Base-by-base conservation (phyloP, 2,113 vertebrate genomes). In the Labeo rohita region DNA sequence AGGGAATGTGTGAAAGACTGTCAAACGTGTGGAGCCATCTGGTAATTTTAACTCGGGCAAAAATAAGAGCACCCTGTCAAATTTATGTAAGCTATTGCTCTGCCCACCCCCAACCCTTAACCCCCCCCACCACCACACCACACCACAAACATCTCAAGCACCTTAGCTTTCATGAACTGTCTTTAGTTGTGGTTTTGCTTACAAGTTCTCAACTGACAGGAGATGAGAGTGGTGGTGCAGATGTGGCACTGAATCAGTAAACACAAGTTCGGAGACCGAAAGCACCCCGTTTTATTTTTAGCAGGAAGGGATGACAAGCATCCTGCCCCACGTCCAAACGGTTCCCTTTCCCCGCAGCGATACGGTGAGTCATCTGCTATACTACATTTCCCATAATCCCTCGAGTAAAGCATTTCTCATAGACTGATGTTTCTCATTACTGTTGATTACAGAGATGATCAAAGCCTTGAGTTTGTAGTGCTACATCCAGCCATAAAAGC, bases 251-350 rank as follows among this genome's bases (percentile, higher is more conserved):
- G 90, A 84, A 2, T 87, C 90, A 91, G 91, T 93, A 91, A 93
- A 91, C 90, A 92, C 76, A 89, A 93, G 93, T 94, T 94, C 93
- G 92, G 94, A 94, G 92, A 93, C 94, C 92, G 91, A 92, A 90
- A 93, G 90, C 83, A 91, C 90, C 87, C 84, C 86, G 90, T 90
- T 92, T 92, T 93, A 90, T 93, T 93, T 94, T 93, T 94, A 93
- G 93, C 92, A 91, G 87, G 86, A 89, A 91, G 89, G 86, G 90
- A 88, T 89, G 88, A 92, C 88, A 91, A 89, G 92, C 85, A 89
- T 89, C 90, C 89, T 86, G 90, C 87, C 88, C 89, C 73, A 84
- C 92, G 93, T 90, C 92, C 91, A 92, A 90, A 93, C 43, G 9
- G 23, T 45, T 68, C 92, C 90, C 87, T 90, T 92, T 93, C 89